A percentile compares a stretch with the other conserved stretches of the same genome.
These are phyloP conservation scores for Harmothoe impar DNA, from an alignment of 2,888 invertebrate species.

Conservation along the genomic window DNA sequence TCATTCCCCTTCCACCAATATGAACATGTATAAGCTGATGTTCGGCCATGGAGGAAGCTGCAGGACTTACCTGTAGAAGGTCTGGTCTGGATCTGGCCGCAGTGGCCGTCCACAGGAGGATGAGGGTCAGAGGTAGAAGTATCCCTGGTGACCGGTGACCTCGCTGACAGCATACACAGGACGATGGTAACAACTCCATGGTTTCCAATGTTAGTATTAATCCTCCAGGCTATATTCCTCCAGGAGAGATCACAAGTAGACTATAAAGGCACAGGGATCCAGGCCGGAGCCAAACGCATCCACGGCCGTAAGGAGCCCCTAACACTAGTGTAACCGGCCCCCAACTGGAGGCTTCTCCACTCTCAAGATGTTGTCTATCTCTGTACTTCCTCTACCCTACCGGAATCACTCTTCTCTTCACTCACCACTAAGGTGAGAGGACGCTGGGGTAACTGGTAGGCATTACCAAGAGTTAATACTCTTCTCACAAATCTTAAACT, in stretches of 20 bases:
- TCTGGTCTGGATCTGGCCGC: conserved; percentile 21
- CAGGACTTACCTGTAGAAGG: conserved; percentile 23
- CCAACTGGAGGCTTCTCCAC: not conserved
- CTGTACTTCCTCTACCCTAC: not conserved
- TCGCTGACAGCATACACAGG: not conserved
- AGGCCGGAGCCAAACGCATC: too few relatives aligned
- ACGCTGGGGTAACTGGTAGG: not conserved
- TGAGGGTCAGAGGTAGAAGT: conserved; percentile 24
- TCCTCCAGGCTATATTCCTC: not conserved
- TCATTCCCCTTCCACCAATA: too few relatives aligned
- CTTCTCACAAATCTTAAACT: too few relatives aligned
- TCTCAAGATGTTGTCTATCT: not conserved
- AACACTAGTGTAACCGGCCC: too few relatives aligned
- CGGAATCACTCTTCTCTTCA: not conserved
- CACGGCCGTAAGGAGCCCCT: too few relatives aligned
- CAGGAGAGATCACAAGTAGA: not conserved
- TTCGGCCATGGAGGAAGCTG: not conserved
- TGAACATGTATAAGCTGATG: too few relatives aligned
- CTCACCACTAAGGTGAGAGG: not conserved
- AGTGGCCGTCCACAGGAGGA: conserved; percentile 29
- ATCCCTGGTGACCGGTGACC: not conserved
- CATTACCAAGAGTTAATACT: too few relatives aligned
- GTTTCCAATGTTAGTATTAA: not conserved
- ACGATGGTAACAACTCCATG: not conserved
- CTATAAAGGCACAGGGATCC: too few relatives aligned